Evolutionary conservation across 2,797 vertebrate genomes (phyloP), one percentile per base, ranked within the genome.

Genomic region (Pygocentrus nattereri): DNA sequence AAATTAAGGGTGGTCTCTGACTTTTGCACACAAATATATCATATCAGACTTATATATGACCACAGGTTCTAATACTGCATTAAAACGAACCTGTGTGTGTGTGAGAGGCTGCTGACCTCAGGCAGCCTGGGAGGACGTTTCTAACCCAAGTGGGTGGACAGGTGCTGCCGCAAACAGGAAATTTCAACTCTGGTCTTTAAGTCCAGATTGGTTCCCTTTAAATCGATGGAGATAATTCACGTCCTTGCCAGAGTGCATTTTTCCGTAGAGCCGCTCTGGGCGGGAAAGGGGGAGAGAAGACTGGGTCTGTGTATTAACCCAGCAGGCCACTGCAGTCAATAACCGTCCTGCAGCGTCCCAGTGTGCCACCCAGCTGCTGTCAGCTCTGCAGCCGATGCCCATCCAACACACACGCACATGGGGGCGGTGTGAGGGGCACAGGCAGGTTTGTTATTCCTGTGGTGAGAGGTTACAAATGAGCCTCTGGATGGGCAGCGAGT

Each of bases 401-500:
- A 58, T 58, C 56, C 56, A 58, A 10, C 56, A 58, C n/a, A 58
- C 56, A 58, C 56, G 58, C n/a, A 23, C 56, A 58, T 18, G 19
- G 15, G 21, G 6, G 21, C 56, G 56, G 56, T 58, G 56, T 34
- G 2, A 13, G 44, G 50, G 76, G 19, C 65, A 69, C 5, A 7
- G 23, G 8, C 62, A 5, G 65, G 76, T 49, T 61, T 71, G 54
- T 71, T 71, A 79, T 79, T 64, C 68, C 65, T 62, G 58, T 54
- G 61, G 68, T 15, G 21, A 62, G 56, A 49, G 50, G 68, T 72
- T 79, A 62, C 47, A 79, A 79, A 72, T 69, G 79, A 58, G 71
- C 59, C 31, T 56, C 25, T 73, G 70, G 79, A 78, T 87, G 78
- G 84, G 83, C 85, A 65, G 89, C 80, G 88, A 89, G 87, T 72